Base-by-base conservation (phyloP, 2,113 vertebrate species). In the Furnarius figulus region DNA sequence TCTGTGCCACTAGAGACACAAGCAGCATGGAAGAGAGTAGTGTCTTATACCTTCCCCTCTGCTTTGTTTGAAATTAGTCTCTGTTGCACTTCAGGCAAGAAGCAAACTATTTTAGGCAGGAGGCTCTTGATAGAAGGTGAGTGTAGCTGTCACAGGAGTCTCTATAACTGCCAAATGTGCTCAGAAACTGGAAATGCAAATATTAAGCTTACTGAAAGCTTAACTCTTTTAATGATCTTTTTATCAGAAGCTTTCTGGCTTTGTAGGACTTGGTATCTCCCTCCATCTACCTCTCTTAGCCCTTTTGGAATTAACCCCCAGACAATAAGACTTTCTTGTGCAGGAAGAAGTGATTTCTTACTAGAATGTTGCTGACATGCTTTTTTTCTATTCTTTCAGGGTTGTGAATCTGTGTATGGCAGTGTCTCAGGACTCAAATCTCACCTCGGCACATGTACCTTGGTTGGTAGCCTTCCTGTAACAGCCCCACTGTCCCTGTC, bases 371-470 rank as follows among this genome's bases (percentile, higher is more conserved):
- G n/a, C 83, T 94, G 80, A 96, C 27, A 12, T 2, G 3, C 9
- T 1, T 16, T 37, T 33, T 33, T 85, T 71, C 71, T 79, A 12
- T 55, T 27, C 8, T 93, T 97, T 39, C 97, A 99, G 99, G 99
- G 99, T 23, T 99, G 99, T 91, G 97, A 98, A 82, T 98, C 98
- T 94, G 98, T 98, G 59, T 99, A 99, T 92, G 98, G 99, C 95
- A 99, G 99, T 42, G 98, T 99, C 74, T 99, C 99, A 8, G 99
- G 99, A 92, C 98, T 99, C 63, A 99, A 99, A 85, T 98, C 99
- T 97, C 99, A 99, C 93, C 98, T 99, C 17, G 98, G 99, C 85
- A 98, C 98, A 2, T 99, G 99, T 91, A 99, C 98, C 33, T 96
- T 98, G 98, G 99, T 99, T 97, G 53, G 97, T 97, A 97, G 72